Conservation (phyloP, 2,113 vertebrate species). For the Mus musculus region DNA sequence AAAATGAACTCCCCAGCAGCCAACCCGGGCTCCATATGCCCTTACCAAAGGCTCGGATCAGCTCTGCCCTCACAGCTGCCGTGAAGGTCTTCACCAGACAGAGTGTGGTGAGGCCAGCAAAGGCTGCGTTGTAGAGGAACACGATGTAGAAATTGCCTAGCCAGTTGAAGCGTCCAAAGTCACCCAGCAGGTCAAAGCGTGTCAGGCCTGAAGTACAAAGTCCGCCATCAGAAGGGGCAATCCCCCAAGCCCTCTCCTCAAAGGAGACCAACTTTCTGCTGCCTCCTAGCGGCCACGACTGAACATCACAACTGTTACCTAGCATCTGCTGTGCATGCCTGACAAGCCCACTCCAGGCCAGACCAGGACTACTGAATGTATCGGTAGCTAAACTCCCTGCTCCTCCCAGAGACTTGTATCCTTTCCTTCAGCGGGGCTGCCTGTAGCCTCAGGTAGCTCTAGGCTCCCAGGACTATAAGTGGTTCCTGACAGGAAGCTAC, state of each 20-base stretch:
- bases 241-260: neutral
- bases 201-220: slow-evolving; percentile 91
- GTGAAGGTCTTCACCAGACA: slow-evolving; percentile 96
- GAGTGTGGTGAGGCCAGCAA: slow-evolving; percentile 94
- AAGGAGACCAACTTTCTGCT: slow-evolving; percentile 63
- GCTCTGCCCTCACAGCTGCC: slow-evolving; percentile 94
- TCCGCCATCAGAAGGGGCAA: slow-evolving; percentile 17
- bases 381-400: neutral
- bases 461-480: neutral
- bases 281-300: slow-evolving; percentile 66
- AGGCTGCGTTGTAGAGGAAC: slow-evolving; percentile 97
- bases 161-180: slow-evolving; percentile 98
- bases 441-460: neutral
- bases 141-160: slow-evolving; percentile 97
- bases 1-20: neutral
- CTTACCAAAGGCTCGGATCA: slow-evolving; percentile 97
- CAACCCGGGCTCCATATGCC: neutral
- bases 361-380: neutral
- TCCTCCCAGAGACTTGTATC: slow-evolving; percentile 13
- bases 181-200: slow-evolving; percentile 95
- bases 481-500: slow-evolving; percentile 39
- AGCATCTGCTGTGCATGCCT: neutral
- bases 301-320: slow-evolving; percentile 14
- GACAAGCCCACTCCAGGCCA: neutral
- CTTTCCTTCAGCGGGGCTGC: neutral